Evolutionary conservation across 1,140 invertebrate species (phyloP).

Genomic region (Drosophila persimilis): DNA sequence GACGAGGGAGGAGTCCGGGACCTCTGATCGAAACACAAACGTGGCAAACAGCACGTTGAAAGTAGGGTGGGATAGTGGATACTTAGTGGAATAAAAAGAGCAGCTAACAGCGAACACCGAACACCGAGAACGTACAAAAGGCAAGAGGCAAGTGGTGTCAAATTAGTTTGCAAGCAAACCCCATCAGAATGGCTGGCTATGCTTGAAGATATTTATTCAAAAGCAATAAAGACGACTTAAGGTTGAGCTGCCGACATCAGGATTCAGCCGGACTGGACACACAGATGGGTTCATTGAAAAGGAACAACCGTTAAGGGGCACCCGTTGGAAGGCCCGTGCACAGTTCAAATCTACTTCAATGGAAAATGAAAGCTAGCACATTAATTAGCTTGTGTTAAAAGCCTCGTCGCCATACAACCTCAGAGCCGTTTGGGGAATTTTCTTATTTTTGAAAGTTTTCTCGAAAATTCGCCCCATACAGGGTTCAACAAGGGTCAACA

Average conservation of each 20-base stretch:
- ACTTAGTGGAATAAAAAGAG: too few species aligned
- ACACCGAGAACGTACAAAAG: slow-evolving; percentile 15
- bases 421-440: too few species aligned
- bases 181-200: too few species aligned
- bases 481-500: background rate
- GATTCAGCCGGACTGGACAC: slow-evolving; percentile 12
- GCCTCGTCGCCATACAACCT: too few species aligned
- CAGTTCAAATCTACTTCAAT: background rate
- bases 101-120: background rate
- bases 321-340: background rate
- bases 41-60: slow-evolving; percentile 5
- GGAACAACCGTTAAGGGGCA: slow-evolving; percentile 9
- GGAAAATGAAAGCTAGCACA: too few species aligned
- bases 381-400: too few species aligned
- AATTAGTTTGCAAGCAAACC: slow-evolving; percentile 22
- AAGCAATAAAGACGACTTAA: slow-evolving; percentile 8
- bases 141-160: slow-evolving; percentile 18
- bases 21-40: slow-evolving; percentile 56
- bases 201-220: background rate
- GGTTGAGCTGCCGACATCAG: background rate
- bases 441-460: too few species aligned
- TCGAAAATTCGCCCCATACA: background rate
- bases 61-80: background rate
- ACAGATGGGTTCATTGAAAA: slow-evolving; percentile 20
- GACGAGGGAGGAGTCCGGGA: slow-evolving; percentile 12